A percentile compares a stretch with the other conserved stretches of the same genome.
phyloP scores from a whole-genome alignment of 2,113 vertebrate genomes.

The Tricholaema leucomelas region DNA sequence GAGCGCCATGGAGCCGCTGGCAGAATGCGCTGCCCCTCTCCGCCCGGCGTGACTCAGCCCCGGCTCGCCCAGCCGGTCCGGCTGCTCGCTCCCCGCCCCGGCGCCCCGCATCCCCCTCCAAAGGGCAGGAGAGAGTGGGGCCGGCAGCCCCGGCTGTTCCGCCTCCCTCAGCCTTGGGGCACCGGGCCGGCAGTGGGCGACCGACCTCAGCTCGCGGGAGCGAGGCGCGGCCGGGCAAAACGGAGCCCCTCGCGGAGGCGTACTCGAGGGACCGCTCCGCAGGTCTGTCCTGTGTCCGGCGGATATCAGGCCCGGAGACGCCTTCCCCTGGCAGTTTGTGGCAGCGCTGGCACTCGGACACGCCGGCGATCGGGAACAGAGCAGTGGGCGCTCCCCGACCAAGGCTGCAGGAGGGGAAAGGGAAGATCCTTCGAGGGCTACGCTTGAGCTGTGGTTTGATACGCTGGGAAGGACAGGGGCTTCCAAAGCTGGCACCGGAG shows the following conservation, averaged over 20 bases:
- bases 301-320: fast-evolving
- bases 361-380: too few species aligned
- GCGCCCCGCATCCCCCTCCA: not conserved
- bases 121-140: not conserved
- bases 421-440: fast-evolving
- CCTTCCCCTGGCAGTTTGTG: fast-evolving
- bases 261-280: not conserved
- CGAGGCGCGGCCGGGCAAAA: too few species aligned
- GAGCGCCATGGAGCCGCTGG: slow-evolving; percentile 81
- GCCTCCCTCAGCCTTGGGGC: too few species aligned
- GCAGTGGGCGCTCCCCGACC: fast-evolving
- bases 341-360: not conserved
- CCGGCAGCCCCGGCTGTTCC: not conserved
- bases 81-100: slow-evolving; percentile 38
- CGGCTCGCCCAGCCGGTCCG: slow-evolving; percentile 59
- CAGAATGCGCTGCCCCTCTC: not conserved
- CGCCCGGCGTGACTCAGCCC: slow-evolving; percentile 38
- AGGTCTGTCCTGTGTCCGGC: not conserved
- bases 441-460: fast-evolving
- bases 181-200: too few species aligned
- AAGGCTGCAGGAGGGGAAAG: not conserved
- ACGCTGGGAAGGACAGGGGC: not conserved
- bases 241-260: too few species aligned
- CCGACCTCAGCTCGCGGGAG: too few species aligned
- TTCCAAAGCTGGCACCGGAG: not conserved